These are phyloP conservation scores for Ctenochaetus hawaiiensis DNA, from an alignment of 2,797 vertebrate genomes.

Conservation along the genomic window DNA sequence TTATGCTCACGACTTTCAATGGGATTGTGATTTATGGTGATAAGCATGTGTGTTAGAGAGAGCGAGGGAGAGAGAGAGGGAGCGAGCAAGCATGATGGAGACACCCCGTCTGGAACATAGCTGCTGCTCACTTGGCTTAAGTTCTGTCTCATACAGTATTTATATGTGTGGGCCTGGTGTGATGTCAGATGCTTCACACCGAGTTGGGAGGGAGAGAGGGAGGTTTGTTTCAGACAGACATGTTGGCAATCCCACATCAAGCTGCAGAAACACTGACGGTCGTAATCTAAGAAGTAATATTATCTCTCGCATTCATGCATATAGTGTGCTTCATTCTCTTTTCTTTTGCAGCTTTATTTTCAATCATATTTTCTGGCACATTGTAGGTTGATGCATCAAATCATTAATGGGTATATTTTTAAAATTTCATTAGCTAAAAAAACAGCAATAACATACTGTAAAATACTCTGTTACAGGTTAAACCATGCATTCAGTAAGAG, in stretches of 20 bases:
- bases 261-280: slow-evolving; percentile 32
- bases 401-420: neutral
- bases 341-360: neutral
- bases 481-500: neutral
- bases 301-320: neutral
- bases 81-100: slow-evolving; percentile 43
- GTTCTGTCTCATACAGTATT: slow-evolving; percentile 57
- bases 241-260: slow-evolving; percentile 37
- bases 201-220: neutral
- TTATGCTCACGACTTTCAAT: slow-evolving; percentile 6
- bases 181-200: slow-evolving; percentile 63
- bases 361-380: neutral
- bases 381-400: neutral
- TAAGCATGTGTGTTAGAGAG: slow-evolving; percentile 19
- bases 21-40: slow-evolving; percentile 13
- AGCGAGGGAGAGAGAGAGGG: neutral
- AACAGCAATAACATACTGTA: too few species aligned
- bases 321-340: neutral
- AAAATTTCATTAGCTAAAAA: neutral
- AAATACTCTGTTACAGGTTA: neutral
- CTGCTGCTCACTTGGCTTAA: slow-evolving; percentile 76
- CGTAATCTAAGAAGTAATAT: neutral
- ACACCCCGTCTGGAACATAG: slow-evolving; percentile 63
- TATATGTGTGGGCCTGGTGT: slow-evolving; percentile 66
- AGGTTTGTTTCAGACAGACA: slow-evolving; percentile 38